phyloP scores from a whole-genome alignment of 2,113 vertebrate genomes.

The Lynx canadensis region DNA sequence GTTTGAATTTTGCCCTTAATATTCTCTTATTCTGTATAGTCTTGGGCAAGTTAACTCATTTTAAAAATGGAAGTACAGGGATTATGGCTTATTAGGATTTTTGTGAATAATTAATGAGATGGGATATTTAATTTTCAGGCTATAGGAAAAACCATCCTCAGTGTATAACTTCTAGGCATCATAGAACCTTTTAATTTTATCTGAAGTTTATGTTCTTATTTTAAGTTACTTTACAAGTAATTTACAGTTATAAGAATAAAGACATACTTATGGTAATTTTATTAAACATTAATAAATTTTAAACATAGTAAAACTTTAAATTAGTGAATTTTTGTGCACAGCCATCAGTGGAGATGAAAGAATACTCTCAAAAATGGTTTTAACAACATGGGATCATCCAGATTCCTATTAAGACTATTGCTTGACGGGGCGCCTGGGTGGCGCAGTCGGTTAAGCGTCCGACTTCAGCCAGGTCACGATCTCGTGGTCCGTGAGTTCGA shows the following conservation, averaged over 20 bases:
- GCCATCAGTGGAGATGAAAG: neutral
- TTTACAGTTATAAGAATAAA: neutral
- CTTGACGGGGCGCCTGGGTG: no score
- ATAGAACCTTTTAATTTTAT: neutral
- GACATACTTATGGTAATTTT: neutral
- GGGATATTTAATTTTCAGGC: neutral
- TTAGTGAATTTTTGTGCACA: neutral
- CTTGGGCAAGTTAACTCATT: neutral
- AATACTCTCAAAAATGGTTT: neutral
- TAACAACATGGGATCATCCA: neutral
- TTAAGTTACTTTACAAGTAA: neutral
- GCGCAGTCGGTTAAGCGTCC: no score
- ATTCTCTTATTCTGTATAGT: neutral
- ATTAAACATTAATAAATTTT: neutral
- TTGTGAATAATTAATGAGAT: neutral
- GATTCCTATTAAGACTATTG: neutral
- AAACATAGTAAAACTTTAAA: neutral
- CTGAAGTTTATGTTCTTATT: neutral
- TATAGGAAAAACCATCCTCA: neutral
- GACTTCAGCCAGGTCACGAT: no score
- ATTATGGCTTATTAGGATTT: neutral
- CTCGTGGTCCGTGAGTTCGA: no score
- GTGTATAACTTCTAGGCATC: neutral
- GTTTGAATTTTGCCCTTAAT: neutral
- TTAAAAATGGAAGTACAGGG: neutral